These are phyloP conservation scores for Agonum fuliginosum DNA, from an alignment of 2,888 invertebrate species.

Conservation along the genomic window DNA sequence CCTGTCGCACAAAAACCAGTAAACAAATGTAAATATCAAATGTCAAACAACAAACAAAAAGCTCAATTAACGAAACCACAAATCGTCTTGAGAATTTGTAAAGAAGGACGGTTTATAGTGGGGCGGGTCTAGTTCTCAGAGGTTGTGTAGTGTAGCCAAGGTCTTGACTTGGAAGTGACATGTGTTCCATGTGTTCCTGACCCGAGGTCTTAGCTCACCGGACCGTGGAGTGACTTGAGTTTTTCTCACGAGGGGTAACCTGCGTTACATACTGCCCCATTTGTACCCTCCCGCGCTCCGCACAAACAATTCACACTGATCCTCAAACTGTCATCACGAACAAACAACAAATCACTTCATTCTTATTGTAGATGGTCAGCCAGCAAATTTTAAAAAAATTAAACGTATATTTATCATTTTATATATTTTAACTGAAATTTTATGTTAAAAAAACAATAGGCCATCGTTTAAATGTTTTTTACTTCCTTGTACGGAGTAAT, in stretches of 20 bases:
- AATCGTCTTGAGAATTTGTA: conserved; percentile 57
- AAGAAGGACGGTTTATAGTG: conserved; percentile 46
- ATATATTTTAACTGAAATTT: no score
- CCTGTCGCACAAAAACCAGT: conserved; percentile 13
- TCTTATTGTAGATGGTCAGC: no score
- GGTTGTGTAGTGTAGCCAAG: conserved; percentile 22
- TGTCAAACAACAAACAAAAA: conserved; percentile 6
- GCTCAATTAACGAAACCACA: conserved; percentile 48
- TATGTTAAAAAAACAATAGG: no score
- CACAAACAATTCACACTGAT: conserved; percentile 29
- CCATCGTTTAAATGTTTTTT: no score
- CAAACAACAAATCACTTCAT: no score
- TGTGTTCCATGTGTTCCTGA: conserved; percentile 56
- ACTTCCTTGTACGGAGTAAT: no score
- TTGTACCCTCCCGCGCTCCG: conserved; percentile 11
- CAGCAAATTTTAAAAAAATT: no score
- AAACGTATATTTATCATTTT: no score
- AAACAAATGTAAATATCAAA: conserved; percentile 30
- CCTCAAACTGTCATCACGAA: conserved; percentile 12
- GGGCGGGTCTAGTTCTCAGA: conserved; percentile 28
- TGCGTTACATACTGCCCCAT: conserved; percentile 62
- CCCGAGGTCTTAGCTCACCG: conserved; percentile 67
- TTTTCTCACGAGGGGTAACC: conserved; percentile 67
- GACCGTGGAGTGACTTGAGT: conserved; percentile 68
- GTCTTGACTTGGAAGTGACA: conserved; percentile 55